Base-by-base conservation (phyloP, 2,888 invertebrate genomes). In the Xestobium rufovillosum region DNA sequence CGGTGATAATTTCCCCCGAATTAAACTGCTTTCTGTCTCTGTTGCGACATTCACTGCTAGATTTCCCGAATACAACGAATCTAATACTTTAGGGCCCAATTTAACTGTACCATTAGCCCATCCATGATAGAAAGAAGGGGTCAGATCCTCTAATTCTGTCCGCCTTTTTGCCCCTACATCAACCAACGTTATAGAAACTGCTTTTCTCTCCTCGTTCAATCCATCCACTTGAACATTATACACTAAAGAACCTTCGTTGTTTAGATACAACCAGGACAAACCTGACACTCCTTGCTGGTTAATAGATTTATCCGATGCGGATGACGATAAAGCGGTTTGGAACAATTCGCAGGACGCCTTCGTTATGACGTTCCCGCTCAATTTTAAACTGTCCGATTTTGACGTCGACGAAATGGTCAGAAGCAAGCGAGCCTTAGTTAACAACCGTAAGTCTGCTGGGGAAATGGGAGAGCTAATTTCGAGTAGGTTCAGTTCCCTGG, bases 11-110 rank as follows among this genome's bases (percentile, higher is more conserved):
- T 80, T 71, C 0, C 87, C 87, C 3, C 77, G 75, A 4, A 90
- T 73, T 3, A 83, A 57, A 14, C 68, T 71, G 1, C 67, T 66
- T 9, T 73, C 67, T 26, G 70, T 70, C 10, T 73, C 71, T 2
- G 76, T 73, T 0, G 75, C 79, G 10, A 90, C 81, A 55, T 82
- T 83, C 0, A 91, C 78, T 11, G 78, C 81, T 13, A 91, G 67
- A 47, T 86, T 85, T 1, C 86, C 88, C 34, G 79, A 79, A 57
- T 90, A 86, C 14, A 92, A 64, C 0, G 87, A 83, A 49, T 89
- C 88, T 29, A 90, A 71, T 2, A 89, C 80, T 45, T 85, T 77
- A 0, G 89, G 86, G 28, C 82, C 83, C 3, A 87, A 74, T 44
- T 81, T 76, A 23, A 87, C 65, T 0, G 82, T 81, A 3, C 89